A percentile compares a stretch with the other conserved stretches of the same genome.
Conservation (phyloP, 1,140 invertebrate genomes). For the Papilio aristodemus region DNA sequence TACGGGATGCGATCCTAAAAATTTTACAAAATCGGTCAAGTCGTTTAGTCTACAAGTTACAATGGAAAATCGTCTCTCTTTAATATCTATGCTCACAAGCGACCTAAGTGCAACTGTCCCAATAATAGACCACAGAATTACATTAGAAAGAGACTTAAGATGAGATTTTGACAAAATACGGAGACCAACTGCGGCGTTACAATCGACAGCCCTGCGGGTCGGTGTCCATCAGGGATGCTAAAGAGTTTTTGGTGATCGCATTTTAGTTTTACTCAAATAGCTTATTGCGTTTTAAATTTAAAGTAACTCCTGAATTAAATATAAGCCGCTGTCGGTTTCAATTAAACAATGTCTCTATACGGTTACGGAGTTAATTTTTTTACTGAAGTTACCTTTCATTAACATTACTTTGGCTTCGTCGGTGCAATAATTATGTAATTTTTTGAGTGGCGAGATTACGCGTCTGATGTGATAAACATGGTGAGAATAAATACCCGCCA, state of each 20-base stretch:
- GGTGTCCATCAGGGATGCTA: background rate
- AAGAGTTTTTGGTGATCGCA: slow-evolving; percentile 18
- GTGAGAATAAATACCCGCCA: background rate
- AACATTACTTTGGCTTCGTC: background rate
- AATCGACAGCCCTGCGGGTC: slow-evolving; percentile 17
- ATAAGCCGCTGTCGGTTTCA: slow-evolving; percentile 9
- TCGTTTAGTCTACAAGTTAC: too few relatives aligned
- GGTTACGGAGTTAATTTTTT: slow-evolving; percentile 9
- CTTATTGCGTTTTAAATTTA: slow-evolving; percentile 16
- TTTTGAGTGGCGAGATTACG: background rate
- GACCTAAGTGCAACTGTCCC: too few relatives aligned
- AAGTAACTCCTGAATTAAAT: slow-evolving; percentile 16
- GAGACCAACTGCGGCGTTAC: slow-evolving; percentile 2
- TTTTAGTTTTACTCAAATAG: slow-evolving; percentile 13
- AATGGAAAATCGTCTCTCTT: too few relatives aligned
- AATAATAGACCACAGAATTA: too few relatives aligned
- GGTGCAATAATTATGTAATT: slow-evolving; percentile 4
- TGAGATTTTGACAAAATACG: background rate
- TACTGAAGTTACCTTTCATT: background rate
- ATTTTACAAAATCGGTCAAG: too few relatives aligned
- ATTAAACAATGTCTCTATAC: slow-evolving; percentile 19
- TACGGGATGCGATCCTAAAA: too few relatives aligned
- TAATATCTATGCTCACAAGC: too few relatives aligned
- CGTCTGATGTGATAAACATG: background rate
- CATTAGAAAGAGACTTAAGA: too few relatives aligned